phyloP scores from a whole-genome alignment of 1,140 invertebrate genomes.

The Tribolium castaneum region DNA sequence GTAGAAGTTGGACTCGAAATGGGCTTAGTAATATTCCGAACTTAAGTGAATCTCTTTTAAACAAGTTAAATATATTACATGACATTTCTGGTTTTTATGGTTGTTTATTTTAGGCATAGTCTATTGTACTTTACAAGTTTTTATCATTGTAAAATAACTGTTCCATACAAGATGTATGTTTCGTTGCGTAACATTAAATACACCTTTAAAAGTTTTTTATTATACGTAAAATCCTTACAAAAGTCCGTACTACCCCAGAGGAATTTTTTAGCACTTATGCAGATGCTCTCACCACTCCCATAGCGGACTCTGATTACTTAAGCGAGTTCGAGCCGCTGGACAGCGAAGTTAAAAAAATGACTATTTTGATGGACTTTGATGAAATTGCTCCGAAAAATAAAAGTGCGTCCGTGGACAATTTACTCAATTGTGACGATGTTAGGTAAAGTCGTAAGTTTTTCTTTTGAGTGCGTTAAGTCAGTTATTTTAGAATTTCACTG shows the following conservation, averaged over 20 bases:
- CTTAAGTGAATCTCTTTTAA: neutral
- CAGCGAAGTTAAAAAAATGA: conserved; percentile 45
- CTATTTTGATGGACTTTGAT: conserved; percentile 54
- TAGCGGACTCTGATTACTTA: neutral
- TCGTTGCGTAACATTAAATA: neutral
- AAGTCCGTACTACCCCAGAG: too few relatives aligned
- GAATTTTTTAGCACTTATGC: conserved; percentile 48
- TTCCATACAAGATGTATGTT: neutral
- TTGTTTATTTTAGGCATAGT: neutral
- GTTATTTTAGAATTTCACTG: conserved; percentile 37
- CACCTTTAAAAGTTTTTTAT: neutral
- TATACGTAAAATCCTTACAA: neutral
- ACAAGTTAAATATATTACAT: neutral
- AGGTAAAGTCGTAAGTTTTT: conserved; percentile 16
- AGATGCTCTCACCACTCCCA: conserved; percentile 50
- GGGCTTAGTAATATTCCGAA: neutral
- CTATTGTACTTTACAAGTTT: neutral
- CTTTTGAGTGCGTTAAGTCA: neutral
- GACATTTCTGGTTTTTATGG: neutral
- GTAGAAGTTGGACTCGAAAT: neutral
- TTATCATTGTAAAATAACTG: neutral
- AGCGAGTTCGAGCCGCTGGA: conserved; percentile 50
- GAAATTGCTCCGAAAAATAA: conserved; percentile 38
- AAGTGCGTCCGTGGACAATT: conserved; percentile 20
- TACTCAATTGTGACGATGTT: conserved; percentile 30